phyloP scores from a whole-genome alignment of 1,140 invertebrate genomes.

The Agrilus planipennis region DNA sequence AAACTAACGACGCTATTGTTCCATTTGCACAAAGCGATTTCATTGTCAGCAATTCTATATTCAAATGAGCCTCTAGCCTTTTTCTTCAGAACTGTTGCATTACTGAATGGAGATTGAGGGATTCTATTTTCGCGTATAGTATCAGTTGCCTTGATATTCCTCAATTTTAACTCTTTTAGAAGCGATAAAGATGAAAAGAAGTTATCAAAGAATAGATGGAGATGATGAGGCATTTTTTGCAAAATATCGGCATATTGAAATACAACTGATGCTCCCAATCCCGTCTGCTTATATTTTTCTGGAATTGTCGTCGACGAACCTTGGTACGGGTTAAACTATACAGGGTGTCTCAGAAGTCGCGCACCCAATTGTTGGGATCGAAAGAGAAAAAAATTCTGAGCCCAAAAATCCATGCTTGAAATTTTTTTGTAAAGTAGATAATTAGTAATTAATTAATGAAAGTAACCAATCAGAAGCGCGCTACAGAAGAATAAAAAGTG shows the following conservation, averaged over 20 bases:
- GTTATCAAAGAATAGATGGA: conserved; percentile 11
- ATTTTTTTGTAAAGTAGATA: too few relatives aligned
- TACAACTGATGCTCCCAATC: conserved; percentile 8
- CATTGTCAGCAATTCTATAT: conserved; percentile 6
- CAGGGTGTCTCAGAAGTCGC: too few relatives aligned
- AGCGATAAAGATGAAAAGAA: conserved; percentile 13
- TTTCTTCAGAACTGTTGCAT: conserved; percentile 13
- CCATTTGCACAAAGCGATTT: conserved; percentile 14
- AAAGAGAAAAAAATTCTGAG: too few relatives aligned
- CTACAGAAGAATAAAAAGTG: too few relatives aligned
- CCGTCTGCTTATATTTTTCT: conserved; percentile 6
- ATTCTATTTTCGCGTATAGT: conserved; percentile 21
- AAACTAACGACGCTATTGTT: conserved; percentile 16
- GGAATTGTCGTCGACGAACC: conserved; percentile 4
- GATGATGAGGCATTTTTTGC: background rate
- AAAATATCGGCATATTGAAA: conserved; percentile 9
- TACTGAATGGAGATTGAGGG: too few relatives aligned
- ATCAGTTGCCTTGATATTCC: conserved; percentile 12
- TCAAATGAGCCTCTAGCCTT: conserved; percentile 12
- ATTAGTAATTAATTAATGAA: too few relatives aligned
- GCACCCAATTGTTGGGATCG: too few relatives aligned
- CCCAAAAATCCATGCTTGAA: too few relatives aligned
- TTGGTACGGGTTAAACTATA: conserved; percentile 11
- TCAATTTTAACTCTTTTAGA: conserved; percentile 7
- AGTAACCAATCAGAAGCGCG: too few relatives aligned